phyloP scores from a whole-genome alignment of 1,140 invertebrate species.

The Halyomorpha halys region DNA sequence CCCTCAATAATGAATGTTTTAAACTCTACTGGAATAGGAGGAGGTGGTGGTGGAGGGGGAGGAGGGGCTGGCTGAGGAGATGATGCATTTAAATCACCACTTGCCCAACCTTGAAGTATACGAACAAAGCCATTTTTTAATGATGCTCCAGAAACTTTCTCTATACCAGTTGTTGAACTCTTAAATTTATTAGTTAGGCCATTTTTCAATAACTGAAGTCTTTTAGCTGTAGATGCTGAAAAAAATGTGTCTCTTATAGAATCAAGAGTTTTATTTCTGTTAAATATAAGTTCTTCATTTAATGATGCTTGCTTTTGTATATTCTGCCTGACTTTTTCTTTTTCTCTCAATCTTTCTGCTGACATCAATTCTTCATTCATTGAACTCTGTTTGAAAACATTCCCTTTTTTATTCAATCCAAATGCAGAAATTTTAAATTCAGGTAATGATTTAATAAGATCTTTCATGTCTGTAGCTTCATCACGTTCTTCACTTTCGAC shows the following conservation, averaged over 20 bases:
- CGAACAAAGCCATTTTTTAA: slow-evolving; percentile 56
- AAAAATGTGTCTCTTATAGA: slow-evolving; percentile 61
- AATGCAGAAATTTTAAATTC: slow-evolving; percentile 43
- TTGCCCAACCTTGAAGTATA: slow-evolving; percentile 61
- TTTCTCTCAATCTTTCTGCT: slow-evolving; percentile 66
- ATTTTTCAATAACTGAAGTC: slow-evolving; percentile 73
- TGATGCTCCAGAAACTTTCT: slow-evolving; percentile 58
- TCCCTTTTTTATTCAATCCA: slow-evolving; percentile 41
- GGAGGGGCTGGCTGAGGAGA: slow-evolving; percentile 25
- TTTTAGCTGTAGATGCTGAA: slow-evolving; percentile 58
- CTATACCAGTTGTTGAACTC: slow-evolving; percentile 66
- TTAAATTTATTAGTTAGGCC: slow-evolving; percentile 69
- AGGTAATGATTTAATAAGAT: slow-evolving; percentile 46
- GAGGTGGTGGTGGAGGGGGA: slow-evolving; percentile 23
- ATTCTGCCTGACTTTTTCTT: slow-evolving; percentile 69
- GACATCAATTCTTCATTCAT: slow-evolving; percentile 83
- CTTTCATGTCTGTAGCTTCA: slow-evolving; percentile 52
- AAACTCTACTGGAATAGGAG: slow-evolving; percentile 27
- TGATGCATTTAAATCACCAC: slow-evolving; percentile 29
- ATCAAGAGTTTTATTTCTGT: slow-evolving; percentile 51
- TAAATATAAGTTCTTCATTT: slow-evolving; percentile 74
- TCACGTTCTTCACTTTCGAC: slow-evolving; percentile 47
- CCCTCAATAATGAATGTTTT: slow-evolving; percentile 34
- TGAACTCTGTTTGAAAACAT: slow-evolving; percentile 73
- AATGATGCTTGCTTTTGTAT: slow-evolving; percentile 81